phyloP scores from a whole-genome alignment of 2,113 vertebrate genomes.

The Pogona vitticeps region DNA sequence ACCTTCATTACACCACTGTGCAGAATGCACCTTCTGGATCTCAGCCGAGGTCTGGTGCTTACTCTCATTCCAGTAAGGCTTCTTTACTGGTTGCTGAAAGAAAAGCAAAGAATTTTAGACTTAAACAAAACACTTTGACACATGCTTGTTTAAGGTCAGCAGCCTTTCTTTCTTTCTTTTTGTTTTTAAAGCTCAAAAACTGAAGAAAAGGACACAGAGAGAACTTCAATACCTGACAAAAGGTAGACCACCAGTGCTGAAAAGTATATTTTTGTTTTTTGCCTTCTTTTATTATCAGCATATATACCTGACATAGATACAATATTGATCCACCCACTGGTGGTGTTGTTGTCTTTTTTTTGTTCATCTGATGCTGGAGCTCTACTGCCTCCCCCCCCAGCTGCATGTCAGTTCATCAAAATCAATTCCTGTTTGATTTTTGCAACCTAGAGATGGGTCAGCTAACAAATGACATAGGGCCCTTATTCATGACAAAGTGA shows the following conservation, averaged over 20 bases:
- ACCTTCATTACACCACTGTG: background rate
- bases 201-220: background rate
- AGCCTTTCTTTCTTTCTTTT: background rate
- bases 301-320: slow-evolving; percentile 60
- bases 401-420: slow-evolving; percentile 57
- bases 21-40: background rate
- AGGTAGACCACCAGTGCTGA: background rate
- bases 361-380: slow-evolving; percentile 48
- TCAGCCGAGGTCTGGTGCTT: background rate
- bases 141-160: background rate
- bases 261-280: slow-evolving; percentile 10
- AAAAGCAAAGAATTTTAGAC: background rate
- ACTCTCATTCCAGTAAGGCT: background rate
- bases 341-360: slow-evolving; percentile 33
- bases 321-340: background rate
- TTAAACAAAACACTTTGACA: background rate
- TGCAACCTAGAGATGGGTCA: slow-evolving; percentile 62
- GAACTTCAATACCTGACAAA: background rate
- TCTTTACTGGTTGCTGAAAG: background rate
- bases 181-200: background rate
- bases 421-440: slow-evolving; percentile 73
- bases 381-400: slow-evolving; percentile 38
- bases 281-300: slow-evolving; percentile 23
- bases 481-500: slow-evolving; percentile 52
- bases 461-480: slow-evolving; percentile 55